Conservation (phyloP, 2,797 vertebrate species). For the Zalophus californianus region DNA sequence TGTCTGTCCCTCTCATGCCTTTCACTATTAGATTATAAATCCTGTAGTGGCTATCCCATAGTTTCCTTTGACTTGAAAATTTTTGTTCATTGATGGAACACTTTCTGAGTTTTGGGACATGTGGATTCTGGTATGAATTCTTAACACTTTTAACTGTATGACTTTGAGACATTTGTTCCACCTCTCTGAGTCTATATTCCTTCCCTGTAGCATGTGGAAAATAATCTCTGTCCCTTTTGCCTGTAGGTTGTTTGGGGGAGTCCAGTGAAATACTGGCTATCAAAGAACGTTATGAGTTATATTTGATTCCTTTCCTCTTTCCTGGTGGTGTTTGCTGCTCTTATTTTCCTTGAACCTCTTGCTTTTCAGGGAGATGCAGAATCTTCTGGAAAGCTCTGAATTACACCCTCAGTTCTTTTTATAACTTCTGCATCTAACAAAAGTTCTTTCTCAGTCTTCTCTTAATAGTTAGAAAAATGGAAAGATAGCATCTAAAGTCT, state of each 20-base stretch:
- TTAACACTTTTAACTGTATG: not conserved
- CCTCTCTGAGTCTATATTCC: slow-evolving; percentile 18
- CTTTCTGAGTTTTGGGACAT: not conserved
- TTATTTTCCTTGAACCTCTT: not conserved
- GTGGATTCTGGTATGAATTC: not conserved
- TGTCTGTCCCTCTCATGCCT: not conserved
- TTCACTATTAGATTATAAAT: not conserved
- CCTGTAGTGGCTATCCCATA: not conserved
- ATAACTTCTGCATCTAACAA: not conserved
- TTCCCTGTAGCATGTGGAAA: not conserved
- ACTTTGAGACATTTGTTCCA: not conserved
- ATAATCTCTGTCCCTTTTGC: not conserved
- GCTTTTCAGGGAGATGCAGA: slow-evolving; percentile 6
- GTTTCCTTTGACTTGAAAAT: slow-evolving; percentile 4
- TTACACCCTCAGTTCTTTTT: not conserved
- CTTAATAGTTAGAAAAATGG: not conserved
- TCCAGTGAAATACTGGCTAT: not conserved
- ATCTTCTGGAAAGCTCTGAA: not conserved
- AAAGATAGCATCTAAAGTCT: not conserved
- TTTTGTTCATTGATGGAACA: not conserved
- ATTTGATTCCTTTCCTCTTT: slow-evolving; percentile 20
- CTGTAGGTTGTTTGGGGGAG: not conserved
- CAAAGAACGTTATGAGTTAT: not conserved
- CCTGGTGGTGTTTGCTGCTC: not conserved
- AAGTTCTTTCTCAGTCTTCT: not conserved